Conservation (phyloP, 1,140 invertebrate species). For the Mercenaria mercenaria region DNA sequence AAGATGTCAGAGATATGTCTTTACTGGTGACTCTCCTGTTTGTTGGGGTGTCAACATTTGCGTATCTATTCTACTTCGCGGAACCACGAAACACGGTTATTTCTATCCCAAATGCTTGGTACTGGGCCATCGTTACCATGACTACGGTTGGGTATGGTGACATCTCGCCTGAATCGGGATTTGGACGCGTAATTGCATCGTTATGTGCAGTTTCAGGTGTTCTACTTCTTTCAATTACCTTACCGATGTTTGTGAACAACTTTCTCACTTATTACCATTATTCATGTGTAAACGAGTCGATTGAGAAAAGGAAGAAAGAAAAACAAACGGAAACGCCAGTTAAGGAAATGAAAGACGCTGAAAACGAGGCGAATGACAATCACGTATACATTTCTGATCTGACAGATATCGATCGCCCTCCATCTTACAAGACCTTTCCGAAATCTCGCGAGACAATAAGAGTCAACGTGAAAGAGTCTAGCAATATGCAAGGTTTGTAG, state of each 20-base stretch:
- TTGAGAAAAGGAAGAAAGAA: slow-evolving; percentile 26
- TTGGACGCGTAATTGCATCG: slow-evolving; percentile 89
- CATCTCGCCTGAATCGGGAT: slow-evolving; percentile 87
- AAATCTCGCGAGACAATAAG: no score
- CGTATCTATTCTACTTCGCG: slow-evolving; percentile 71
- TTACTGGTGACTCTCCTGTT: slow-evolving; percentile 72
- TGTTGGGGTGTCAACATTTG: slow-evolving; percentile 71
- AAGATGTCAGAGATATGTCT: slow-evolving; percentile 70
- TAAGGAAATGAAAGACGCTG: not conserved
- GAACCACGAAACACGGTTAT: slow-evolving; percentile 87
- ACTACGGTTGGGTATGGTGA: slow-evolving; percentile 99
- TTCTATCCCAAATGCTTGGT: slow-evolving; percentile 97
- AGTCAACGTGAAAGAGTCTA: no score
- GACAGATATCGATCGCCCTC: no score
- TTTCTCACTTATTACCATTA: slow-evolving; percentile 86
- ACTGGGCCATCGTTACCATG: slow-evolving; percentile 96
- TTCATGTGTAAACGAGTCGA: slow-evolving; percentile 38
- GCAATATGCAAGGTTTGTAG: no score
- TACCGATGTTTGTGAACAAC: slow-evolving; percentile 96
- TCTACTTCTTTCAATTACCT: slow-evolving; percentile 86
- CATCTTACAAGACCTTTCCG: no score
- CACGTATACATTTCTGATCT: no score
- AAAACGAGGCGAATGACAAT: not conserved
- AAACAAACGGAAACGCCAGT: not conserved
- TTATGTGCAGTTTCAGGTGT: slow-evolving; percentile 93